Percentiles rank a stretch among this genome's conserved stretches.
These are phyloP conservation scores for Taeniopygia guttata DNA, from an alignment of 2,797 vertebrate genomes.

Conservation along the genomic window DNA sequence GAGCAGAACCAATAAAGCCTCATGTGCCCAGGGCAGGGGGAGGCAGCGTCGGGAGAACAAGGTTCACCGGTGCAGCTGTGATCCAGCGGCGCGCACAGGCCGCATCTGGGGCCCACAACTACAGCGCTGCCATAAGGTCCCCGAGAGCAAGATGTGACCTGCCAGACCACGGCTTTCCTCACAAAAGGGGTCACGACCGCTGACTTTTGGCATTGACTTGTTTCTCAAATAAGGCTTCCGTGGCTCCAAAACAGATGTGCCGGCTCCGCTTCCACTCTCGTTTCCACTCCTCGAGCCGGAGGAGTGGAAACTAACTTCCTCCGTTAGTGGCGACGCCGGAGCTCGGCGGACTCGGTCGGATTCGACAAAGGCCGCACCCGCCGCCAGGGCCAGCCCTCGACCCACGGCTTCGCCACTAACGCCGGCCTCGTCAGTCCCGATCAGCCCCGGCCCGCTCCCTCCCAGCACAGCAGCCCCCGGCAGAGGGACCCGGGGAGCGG, in stretches of 20 bases:
- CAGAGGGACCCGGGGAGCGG: conserved; percentile 46
- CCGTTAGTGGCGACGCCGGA: too few species aligned
- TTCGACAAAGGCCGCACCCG: too few species aligned
- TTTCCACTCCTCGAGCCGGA: neutral
- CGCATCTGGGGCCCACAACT: neutral
- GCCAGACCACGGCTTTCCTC: neutral
- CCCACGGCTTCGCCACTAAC: neutral
- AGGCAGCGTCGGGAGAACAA: neutral
- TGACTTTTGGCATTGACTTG: neutral
- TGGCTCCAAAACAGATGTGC: neutral
- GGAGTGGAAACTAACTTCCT: too few species aligned
- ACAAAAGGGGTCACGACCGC: too few species aligned
- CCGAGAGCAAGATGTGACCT: too few species aligned
- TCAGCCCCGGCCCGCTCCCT: too few species aligned
- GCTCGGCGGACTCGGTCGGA: too few species aligned
- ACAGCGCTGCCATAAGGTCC: neutral
- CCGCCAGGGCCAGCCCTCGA: neutral
- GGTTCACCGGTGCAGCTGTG: neutral
- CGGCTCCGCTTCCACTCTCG: neutral
- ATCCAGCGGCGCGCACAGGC: neutral
- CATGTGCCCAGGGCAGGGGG: neutral
- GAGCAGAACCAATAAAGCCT: neutral
- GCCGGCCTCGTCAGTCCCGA: neutral
- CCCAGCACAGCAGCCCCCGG: neutral
- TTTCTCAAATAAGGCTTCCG: neutral